Base-by-base conservation (phyloP, 2,888 invertebrate species). In the Scaptomyza cyrtandrae region DNA sequence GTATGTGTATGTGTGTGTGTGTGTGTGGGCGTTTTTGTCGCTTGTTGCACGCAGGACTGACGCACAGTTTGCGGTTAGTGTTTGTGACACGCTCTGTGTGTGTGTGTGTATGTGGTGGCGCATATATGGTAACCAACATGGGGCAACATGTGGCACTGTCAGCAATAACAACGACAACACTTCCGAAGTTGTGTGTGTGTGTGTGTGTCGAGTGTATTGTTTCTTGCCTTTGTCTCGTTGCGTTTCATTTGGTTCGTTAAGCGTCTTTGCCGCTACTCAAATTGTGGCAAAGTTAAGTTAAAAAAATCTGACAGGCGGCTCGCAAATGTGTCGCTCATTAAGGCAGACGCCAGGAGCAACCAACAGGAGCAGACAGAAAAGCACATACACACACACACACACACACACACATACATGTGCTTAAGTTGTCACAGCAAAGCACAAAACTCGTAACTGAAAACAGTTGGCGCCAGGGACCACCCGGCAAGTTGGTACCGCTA, bases 371-470 rank as follows among this genome's bases (percentile, higher is more conserved):
- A 29, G 31, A 19, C 55, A 6, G n/a, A n/a, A 27, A 24, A 9
- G 31, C n/a, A 27, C 29, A 45, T 3, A 14, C 9, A 9, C 45
- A 13, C 58, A 16, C 37, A 14, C 33, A 24, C 14, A 10, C 27
- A 43, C 48, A 3, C 29, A 29, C n/a, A 33, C 31, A 50, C 27
- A 11, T 45, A 53, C 37, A 52, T 61, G 57, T 52, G 55, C 61
- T 72, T 64, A 69, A 64, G 60, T 72, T 72, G 72, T 73, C 72
- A 64, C 56, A 64, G 68, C 63, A 59, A 49, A 72, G 71, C 45
- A 58, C 46, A 56, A 61, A 63, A 57, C 57, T 64, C 46, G 45
- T 49, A 70, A 54, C 65, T 65, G 41, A 57, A 41, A 71, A 60
- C 71, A 60, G 65, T 71, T 65, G 60, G 60, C 1, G 41, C 48